Conservation (phyloP, 2,797 vertebrate genomes). For the Euthynnus affinis region DNA sequence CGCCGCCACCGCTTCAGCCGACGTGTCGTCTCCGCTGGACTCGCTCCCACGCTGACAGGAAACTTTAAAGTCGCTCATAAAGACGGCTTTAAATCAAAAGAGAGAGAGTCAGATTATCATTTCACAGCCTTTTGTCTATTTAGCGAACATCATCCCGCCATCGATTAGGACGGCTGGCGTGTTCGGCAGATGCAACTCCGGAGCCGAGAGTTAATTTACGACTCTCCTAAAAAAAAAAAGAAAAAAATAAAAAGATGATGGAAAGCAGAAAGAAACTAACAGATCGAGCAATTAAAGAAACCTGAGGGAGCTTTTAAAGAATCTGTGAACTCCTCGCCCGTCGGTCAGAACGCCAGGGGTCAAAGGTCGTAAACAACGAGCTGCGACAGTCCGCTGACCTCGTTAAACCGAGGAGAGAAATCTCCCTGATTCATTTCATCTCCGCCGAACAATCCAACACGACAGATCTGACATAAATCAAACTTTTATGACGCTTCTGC, state of each 20-base stretch:
- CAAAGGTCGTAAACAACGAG: background rate
- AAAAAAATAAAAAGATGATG: conserved; percentile 67
- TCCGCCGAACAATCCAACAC: no score
- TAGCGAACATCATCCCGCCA: conserved; percentile 51
- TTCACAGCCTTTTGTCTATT: conserved; percentile 55
- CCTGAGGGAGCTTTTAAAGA: conserved; percentile 45
- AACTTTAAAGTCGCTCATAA: conserved; percentile 48
- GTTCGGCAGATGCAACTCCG: conserved; percentile 2
- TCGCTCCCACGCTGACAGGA: conserved; percentile 2
- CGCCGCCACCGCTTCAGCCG: conserved; percentile 48
- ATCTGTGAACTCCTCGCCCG: background rate
- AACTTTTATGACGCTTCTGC: no score
- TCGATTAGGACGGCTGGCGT: conserved; percentile 8
- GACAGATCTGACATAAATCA: no score
- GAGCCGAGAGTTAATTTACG: conserved; percentile 46
- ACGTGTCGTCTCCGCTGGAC: conserved; percentile 36
- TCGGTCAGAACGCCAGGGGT: background rate
- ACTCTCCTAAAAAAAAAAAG: conserved; percentile 66
- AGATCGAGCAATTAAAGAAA: conserved; percentile 57
- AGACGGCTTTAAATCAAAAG: conserved; percentile 56
- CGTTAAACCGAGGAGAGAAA: no score
- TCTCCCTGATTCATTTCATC: no score
- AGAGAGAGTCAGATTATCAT: conserved; percentile 17
- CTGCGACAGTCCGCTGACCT: no score
- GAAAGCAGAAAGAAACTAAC: conserved; percentile 48